Evolutionary conservation across 2,113 vertebrate species (phyloP).

Genomic region (Pipa parva): DNA sequence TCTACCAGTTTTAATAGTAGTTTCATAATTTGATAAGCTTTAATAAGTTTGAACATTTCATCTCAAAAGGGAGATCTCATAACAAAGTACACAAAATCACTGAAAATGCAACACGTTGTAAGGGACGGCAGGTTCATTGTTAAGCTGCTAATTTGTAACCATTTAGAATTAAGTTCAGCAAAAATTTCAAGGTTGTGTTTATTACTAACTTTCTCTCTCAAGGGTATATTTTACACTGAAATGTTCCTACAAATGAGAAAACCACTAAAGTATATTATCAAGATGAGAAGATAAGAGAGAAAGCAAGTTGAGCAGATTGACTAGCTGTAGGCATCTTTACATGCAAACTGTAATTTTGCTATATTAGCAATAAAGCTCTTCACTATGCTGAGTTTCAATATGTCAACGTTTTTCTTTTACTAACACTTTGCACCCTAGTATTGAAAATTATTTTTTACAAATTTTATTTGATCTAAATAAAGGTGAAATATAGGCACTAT

Average conservation of each 20-base stretch:
- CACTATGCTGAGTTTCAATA: neutral
- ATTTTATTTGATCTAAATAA: too few species aligned
- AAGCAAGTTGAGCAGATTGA: neutral
- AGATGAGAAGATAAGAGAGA: neutral
- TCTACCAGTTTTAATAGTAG: conserved; percentile 35
- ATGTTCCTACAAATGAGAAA: neutral
- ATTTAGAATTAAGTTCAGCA: neutral
- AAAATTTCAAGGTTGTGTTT: neutral
- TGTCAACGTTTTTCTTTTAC: neutral
- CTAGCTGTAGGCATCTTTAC: neutral
- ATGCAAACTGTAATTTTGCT: neutral
- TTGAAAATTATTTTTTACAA: neutral
- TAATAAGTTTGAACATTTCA: conserved; percentile 34
- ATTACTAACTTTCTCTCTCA: neutral
- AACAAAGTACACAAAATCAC: neutral
- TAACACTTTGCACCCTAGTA: neutral
- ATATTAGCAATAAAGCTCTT: neutral
- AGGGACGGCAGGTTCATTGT: neutral
- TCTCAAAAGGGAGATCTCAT: conserved; percentile 8
- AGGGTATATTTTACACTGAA: neutral
- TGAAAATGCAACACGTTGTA: neutral
- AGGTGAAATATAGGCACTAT: too few species aligned
- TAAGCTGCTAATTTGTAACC: neutral
- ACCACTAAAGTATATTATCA: neutral
- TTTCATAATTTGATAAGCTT: conserved; percentile 42